Conservation (phyloP, 2,888 invertebrate species). For the Cantharis flavilabris region DNA sequence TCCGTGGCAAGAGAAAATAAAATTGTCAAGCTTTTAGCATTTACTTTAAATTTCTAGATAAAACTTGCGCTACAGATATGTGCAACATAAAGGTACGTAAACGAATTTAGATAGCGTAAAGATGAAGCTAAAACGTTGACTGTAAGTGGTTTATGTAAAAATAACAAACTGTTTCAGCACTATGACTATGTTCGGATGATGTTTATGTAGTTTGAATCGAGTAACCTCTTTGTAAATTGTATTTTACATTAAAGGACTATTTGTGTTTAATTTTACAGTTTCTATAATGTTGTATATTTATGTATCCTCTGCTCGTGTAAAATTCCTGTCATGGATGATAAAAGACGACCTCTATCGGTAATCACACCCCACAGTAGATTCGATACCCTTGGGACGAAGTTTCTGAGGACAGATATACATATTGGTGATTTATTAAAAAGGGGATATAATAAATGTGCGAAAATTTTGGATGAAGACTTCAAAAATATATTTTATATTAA, state of each 20-base stretch:
- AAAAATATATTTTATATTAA: slow-evolving; percentile 18
- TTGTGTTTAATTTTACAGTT: slow-evolving; percentile 8
- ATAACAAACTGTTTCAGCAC: slow-evolving; percentile 12
- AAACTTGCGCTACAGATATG: slow-evolving; percentile 20
- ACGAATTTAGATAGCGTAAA: slow-evolving; percentile 28
- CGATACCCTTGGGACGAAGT: slow-evolving; percentile 19
- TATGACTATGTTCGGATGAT: neutral
- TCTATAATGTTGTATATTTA: slow-evolving; percentile 6
- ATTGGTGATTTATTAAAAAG: slow-evolving; percentile 24
- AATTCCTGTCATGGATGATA: slow-evolving; percentile 19
- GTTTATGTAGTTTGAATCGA: neutral
- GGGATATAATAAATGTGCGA: slow-evolving; percentile 20
- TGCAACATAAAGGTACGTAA: slow-evolving; percentile 18
- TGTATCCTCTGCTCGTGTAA: slow-evolving; percentile 12
- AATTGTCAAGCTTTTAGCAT: slow-evolving; percentile 28
- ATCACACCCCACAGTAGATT: slow-evolving; percentile 17
- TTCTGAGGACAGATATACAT: slow-evolving; percentile 19
- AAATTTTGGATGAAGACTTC: slow-evolving; percentile 19
- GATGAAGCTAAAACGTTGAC: slow-evolving; percentile 20
- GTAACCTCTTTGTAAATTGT: slow-evolving; percentile 1
- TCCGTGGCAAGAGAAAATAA: slow-evolving; percentile 15
- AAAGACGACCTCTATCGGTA: slow-evolving; percentile 21
- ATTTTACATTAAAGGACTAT: slow-evolving; percentile 7
- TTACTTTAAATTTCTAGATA: slow-evolving; percentile 11
- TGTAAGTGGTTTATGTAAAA: slow-evolving; percentile 15